Percentiles rank a stretch among this genome's conserved stretches.
These are phyloP conservation scores for Pterostichus madidus DNA, from an alignment of 2,888 invertebrate genomes.

Conservation along the genomic window DNA sequence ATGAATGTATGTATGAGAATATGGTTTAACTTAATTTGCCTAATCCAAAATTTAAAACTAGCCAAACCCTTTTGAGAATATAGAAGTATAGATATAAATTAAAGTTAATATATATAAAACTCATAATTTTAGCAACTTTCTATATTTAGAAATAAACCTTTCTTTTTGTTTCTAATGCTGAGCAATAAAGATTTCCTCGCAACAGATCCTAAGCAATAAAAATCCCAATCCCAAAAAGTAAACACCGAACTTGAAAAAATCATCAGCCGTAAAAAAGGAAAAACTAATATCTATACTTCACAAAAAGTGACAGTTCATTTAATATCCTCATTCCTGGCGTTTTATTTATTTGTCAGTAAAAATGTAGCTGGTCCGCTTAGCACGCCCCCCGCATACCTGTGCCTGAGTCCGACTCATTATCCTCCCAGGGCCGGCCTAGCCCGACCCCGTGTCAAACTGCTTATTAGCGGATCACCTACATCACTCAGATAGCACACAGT, in stretches of 20 bases:
- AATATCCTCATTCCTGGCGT: slow-evolving; percentile 65
- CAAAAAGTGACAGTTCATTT: slow-evolving; percentile 63
- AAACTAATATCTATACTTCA: slow-evolving; percentile 63
- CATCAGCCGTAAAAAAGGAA: slow-evolving; percentile 45
- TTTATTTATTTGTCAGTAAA: slow-evolving; percentile 66
- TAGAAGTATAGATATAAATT: too few relatives aligned
- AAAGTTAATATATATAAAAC: too few relatives aligned
- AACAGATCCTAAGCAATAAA: slow-evolving; percentile 28
- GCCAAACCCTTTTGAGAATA: too few relatives aligned
- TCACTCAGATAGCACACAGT: background rate
- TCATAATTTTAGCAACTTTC: too few relatives aligned
- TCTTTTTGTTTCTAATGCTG: too few relatives aligned
- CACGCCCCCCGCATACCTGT: slow-evolving; percentile 63
- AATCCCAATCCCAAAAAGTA: slow-evolving; percentile 29
- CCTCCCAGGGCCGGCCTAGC: slow-evolving; percentile 43
- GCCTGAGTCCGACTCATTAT: slow-evolving; percentile 44
- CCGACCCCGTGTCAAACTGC: slow-evolving; percentile 64
- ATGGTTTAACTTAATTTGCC: too few relatives aligned
- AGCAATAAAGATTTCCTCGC: slow-evolving; percentile 14
- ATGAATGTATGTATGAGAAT: too few relatives aligned
- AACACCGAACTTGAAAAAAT: slow-evolving; percentile 11
- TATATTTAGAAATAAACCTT: too few relatives aligned
- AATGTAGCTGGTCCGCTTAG: slow-evolving; percentile 43
- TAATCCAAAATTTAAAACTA: too few relatives aligned
- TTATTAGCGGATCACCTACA: slow-evolving; percentile 58